Evolutionary conservation across 92 coral and sea anemone genomes (phyloP), one percentile per base, ranked within the genome.

Genomic region (Epizoanthus illoricatus): DNA sequence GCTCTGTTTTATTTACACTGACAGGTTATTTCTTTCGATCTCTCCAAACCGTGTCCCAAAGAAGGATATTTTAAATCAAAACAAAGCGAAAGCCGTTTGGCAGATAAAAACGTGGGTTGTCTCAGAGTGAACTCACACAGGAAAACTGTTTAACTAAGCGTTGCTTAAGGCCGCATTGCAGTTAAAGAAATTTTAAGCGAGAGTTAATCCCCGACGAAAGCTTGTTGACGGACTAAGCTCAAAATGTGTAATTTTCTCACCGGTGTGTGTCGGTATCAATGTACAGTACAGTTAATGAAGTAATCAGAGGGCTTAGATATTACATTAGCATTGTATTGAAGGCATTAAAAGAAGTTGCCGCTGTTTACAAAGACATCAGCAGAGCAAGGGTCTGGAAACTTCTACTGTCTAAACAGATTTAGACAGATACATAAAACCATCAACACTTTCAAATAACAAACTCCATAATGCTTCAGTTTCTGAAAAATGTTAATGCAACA

Each of bases 251-350:
- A 78, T 62, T 13, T 78, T 63, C 67, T 78, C 59, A 42, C 82
- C 52, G 82, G 60, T 63, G 71, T 78, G 64, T 78, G 71, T 78
- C 59, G 58, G 60, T 20, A 21, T 61, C 82, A 64, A 45, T 78
- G 82, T 78, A 78, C 82, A 21, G 82, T 78, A 78, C 82, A 78
- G 82, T 78, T 63, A 78, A 78, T 78, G 61, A 63, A 63, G 82
- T 70, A 78, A 78, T 78, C 82, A 78, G 60, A 8, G 42, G 60
- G 71, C 64, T 78, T 78, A 78, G 72, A 39, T 64, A 78, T 78
- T 78, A 78, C 82, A 56, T 10, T 39, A 41, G 20, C 56, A 78
- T 78, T 78, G 82, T 78, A 78, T 78, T 63, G 64, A 78, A 63
- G 56, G 82, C 28, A 62, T 78, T 78, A 78, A 52, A 78, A 78